These are phyloP conservation scores for Platalea minor DNA, from an alignment of 2,797 vertebrate genomes.

Conservation along the genomic window DNA sequence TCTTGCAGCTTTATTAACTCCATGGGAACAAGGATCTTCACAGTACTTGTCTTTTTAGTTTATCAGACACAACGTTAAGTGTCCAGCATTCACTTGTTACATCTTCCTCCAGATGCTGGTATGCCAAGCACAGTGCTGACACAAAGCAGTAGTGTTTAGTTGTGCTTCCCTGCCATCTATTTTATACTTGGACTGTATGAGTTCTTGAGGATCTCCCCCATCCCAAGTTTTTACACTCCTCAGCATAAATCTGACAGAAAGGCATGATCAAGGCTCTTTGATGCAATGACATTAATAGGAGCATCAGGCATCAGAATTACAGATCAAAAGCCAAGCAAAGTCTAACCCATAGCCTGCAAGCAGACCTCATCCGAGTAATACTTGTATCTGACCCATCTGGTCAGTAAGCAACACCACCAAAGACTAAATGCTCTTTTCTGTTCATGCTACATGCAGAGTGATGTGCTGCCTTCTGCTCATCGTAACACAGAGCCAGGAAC, in stretches of 20 bases:
- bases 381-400: background rate
- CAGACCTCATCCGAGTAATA: background rate
- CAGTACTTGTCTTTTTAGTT: background rate
- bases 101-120: background rate
- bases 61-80: background rate
- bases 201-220: background rate
- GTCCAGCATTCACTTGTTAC: background rate
- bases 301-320: background rate
- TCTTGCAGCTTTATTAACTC: background rate
- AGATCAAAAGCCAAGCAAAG: background rate
- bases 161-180: background rate
- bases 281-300: background rate
- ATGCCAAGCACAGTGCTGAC: background rate
- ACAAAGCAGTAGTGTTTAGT: background rate
- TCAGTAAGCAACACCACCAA: background rate
- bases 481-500: background rate
- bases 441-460: background rate
- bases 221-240: background rate
- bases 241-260: background rate
- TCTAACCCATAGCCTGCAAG: background rate
- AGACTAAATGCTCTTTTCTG: background rate
- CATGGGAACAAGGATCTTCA: background rate
- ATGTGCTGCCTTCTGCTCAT: accelerated
- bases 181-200: background rate
- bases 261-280: background rate